phyloP scores from a whole-genome alignment of 2,888 invertebrate species.

The Nymphalis c-album region DNA sequence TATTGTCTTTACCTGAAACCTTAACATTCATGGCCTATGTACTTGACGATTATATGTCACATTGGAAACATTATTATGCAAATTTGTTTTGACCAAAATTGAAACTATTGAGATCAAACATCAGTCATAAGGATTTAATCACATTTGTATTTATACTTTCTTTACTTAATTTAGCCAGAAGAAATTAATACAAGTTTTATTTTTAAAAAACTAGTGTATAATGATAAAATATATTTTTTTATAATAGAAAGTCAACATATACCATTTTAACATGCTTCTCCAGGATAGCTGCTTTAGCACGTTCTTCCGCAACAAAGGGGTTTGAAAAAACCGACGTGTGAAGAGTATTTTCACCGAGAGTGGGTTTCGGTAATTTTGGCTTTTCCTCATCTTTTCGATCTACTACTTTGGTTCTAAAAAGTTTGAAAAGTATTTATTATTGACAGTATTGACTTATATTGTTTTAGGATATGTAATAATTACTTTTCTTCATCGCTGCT shows the following conservation, averaged over 20 bases:
- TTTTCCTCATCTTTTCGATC: conserved; percentile 47
- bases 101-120: background rate
- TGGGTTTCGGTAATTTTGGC: conserved; percentile 83
- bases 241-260: conserved; percentile 78
- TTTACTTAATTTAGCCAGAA: too few relatives aligned
- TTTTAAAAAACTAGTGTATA: background rate
- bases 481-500: conserved; percentile 69
- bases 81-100: conserved; percentile 22
- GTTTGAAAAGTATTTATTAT: background rate
- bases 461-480: conserved; percentile 33
- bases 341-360: conserved; percentile 79
- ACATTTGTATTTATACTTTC: too few relatives aligned
- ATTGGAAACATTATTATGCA: conserved; percentile 55
- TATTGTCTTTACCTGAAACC: conserved; percentile 85
- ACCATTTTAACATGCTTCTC: conserved; percentile 97
- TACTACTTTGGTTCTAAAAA: background rate
- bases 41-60: conserved; percentile 79
- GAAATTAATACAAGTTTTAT: background rate
- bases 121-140: too few relatives aligned
- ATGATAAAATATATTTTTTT: conserved; percentile 14
- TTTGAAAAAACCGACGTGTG: conserved; percentile 92
- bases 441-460: background rate
- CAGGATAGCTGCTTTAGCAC: conserved; percentile 91
- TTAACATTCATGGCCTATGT: conserved; percentile 80
- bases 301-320: conserved; percentile 92